Conservation (phyloP, 2,797 vertebrate genomes). For the Enteromius paludinosus region DNA sequence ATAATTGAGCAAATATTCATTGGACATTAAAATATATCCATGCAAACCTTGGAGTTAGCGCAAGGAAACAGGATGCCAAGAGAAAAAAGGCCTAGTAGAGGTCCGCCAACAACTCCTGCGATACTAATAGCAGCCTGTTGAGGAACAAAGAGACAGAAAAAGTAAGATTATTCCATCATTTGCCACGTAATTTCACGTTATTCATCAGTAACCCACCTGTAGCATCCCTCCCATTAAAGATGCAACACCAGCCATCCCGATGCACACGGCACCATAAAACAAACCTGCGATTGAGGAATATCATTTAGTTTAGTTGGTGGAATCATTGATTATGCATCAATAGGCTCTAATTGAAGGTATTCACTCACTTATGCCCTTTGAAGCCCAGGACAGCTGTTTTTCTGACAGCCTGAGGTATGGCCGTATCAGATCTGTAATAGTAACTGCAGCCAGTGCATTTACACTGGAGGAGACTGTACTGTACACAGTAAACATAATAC, state of each 20-base stretch:
- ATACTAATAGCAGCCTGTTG: conserved; percentile 76
- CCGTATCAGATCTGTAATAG: conserved; percentile 88
- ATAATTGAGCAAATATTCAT: not conserved
- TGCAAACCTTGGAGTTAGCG: conserved; percentile 79
- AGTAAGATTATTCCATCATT: too few species aligned
- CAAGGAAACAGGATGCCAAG: conserved; percentile 79
- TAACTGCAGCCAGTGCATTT: conserved; percentile 91
- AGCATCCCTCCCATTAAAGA: conserved; percentile 88
- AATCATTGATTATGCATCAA: not conserved
- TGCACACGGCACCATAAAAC: conserved; percentile 86
- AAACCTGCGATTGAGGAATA: conserved; percentile 76
- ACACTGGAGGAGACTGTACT: conserved; percentile 96
- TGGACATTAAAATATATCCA: not conserved
- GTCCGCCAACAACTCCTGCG: conserved; percentile 77
- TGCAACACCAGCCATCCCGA: conserved; percentile 90
- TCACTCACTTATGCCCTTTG: conserved; percentile 89
- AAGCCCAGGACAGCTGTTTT: conserved; percentile 83
- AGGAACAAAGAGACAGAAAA: conserved; percentile 34
- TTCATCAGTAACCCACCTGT: conserved; percentile 78
- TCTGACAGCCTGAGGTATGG: conserved; percentile 83
- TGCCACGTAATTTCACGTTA: not conserved
- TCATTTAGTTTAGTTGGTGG: not conserved
- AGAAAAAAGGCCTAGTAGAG: conserved; percentile 79
- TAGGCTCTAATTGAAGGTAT: not conserved
- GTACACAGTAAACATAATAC: conserved; percentile 8